Evolutionary conservation across 2,797 vertebrate genomes (phyloP).

Genomic region (Apogon talboti): DNA sequence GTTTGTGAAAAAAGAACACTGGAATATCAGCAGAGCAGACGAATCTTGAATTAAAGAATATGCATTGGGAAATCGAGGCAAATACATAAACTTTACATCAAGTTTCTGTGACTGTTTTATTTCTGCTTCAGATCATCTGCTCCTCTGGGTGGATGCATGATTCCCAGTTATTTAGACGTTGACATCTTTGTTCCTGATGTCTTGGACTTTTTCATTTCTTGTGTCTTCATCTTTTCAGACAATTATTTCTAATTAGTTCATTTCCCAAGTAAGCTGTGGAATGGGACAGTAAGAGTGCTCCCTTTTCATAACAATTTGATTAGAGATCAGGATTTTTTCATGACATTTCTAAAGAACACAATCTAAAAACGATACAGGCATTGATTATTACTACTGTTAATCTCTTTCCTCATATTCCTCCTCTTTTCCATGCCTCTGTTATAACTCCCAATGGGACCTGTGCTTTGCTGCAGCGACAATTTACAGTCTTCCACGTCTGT

Average conservation of each 20-base stretch:
- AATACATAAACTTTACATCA: neutral
- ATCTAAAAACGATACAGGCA: slow-evolving; percentile 33
- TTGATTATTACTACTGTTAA: slow-evolving; percentile 36
- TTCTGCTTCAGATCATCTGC: neutral
- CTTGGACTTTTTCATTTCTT: no score
- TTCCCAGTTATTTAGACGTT: no score
- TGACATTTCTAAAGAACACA: neutral
- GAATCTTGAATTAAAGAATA: slow-evolving; percentile 29
- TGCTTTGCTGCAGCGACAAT: slow-evolving; percentile 54
- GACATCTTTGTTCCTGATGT: no score
- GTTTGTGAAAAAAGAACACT: slow-evolving; percentile 16
- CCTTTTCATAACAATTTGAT: slow-evolving; percentile 1
- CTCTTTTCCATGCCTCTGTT: slow-evolving; percentile 37
- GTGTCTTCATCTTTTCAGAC: neutral
- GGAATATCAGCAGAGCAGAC: slow-evolving; percentile 17
- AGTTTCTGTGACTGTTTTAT: slow-evolving; percentile 4
- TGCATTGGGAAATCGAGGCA: slow-evolving; percentile 12
- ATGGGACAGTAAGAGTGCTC: neutral
- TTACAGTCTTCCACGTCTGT: slow-evolving; percentile 57
- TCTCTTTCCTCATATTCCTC: slow-evolving; percentile 41
- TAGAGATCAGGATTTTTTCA: slow-evolving; percentile 7
- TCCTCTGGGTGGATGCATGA: no score
- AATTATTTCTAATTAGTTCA: neutral
- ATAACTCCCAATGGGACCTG: slow-evolving; percentile 45
- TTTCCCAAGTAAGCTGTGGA: neutral